Evolutionary conservation across 2,888 invertebrate species (phyloP), one percentile per base, ranked within the genome.

Genomic region (Gandaritis pyraliata): DNA sequence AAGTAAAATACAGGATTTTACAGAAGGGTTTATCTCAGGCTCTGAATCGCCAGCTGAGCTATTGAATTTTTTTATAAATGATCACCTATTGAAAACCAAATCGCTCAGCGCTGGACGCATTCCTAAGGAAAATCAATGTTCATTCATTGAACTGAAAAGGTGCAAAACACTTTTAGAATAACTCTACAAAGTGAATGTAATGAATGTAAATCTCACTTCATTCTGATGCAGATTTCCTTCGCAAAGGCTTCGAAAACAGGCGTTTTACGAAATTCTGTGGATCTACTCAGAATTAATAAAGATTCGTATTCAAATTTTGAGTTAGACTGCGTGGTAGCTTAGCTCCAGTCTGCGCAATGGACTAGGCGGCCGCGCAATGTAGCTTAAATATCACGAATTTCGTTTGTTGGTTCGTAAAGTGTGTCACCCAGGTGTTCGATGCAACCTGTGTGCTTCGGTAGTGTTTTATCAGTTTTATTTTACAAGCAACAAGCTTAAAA

Each of bases 181-280:
- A 46, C 48, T 12, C 33, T 18, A 10, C 52, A 54, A 51, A 49
- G 62, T 57, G 64, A 64, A 62, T 56, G 64, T 65, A 64, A 58
- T 65, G 65, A 60, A 70, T 70, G 68, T 62, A 68, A 69, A 66
- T 70, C 54, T 51, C 30, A 56, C 39, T 62, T 64, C 58, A 63
- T 69, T 67, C 62, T 64, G 59, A 69, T 69, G 67, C 65, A 65
- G 67, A 67, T 67, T 65, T 49, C 49, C 53, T 50, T 57, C 59
- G 60, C 33, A 39, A 29, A 43, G 58, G 39, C 10, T 46, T 63
- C 56, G 58, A 64, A 55, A 45, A 56, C 59, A 59, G 48, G 36
- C 53, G 48, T 56, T 55, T 38, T 50, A 52, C 10, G 10, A 33
- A 33, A 38, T 43, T 16, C 4, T 43, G 2, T 4, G 33, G 7